Conservation (phyloP, 2,797 vertebrate species). For the Erpetoichthys calabaricus region DNA sequence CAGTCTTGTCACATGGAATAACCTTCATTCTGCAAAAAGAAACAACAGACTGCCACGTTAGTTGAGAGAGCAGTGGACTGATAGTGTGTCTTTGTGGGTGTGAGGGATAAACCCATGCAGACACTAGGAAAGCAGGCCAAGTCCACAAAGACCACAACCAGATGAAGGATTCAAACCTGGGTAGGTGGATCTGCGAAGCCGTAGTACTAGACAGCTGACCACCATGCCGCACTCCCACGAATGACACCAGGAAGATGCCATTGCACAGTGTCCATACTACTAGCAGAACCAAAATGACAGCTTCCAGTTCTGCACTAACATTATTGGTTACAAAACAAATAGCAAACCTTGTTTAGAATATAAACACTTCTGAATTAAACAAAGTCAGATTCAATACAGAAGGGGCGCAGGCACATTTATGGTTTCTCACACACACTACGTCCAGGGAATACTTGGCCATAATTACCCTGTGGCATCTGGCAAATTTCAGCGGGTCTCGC, state of each 20-base stretch:
- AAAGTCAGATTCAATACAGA: slow-evolving; percentile 39
- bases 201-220: too few species aligned
- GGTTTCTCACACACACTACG: slow-evolving; percentile 62
- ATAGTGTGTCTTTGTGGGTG: too few species aligned
- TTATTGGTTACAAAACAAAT: slow-evolving; percentile 33
- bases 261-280: not conserved
- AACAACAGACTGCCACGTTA: too few species aligned
- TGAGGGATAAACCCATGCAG: too few species aligned
- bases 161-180: too few species aligned
- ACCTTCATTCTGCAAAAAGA: too few species aligned
- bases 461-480: slow-evolving; percentile 76
- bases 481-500: slow-evolving; percentile 69
- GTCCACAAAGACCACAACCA: too few species aligned
- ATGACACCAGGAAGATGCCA: not conserved
- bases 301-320: slow-evolving; percentile 28
- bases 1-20: too few species aligned
- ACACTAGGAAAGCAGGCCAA: too few species aligned
- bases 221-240: too few species aligned
- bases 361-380: slow-evolving; percentile 35
- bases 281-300: slow-evolving; percentile 18
- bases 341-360: slow-evolving; percentile 30
- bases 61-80: too few species aligned
- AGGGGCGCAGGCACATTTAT: slow-evolving; percentile 46
- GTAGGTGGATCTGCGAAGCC: too few species aligned
- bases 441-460: slow-evolving; percentile 66